A percentile compares a stretch with the other conserved stretches of the same genome.
phyloP scores from a whole-genome alignment of 2,797 vertebrate species.

The Pyrrhura leucotis region DNA sequence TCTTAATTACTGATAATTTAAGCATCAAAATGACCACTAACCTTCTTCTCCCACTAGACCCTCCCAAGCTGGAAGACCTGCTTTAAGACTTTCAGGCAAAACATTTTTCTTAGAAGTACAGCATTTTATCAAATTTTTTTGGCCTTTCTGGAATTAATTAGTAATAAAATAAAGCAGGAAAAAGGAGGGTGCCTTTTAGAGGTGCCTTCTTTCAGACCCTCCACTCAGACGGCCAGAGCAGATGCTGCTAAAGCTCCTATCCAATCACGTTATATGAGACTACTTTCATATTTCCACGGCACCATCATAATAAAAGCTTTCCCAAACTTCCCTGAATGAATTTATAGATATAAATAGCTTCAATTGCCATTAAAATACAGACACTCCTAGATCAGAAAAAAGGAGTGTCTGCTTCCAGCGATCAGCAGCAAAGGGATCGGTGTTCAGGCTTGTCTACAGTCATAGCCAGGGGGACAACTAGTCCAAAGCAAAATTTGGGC shows the following conservation, averaged over 20 bases:
- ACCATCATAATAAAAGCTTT: neutral
- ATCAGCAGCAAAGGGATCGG: rapidly evolving
- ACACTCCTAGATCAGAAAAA: rapidly evolving
- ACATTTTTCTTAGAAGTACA: neutral
- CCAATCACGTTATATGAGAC: neutral
- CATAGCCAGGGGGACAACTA: rapidly evolving
- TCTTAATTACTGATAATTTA: conserved; percentile 75
- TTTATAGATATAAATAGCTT: neutral
- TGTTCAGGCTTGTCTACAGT: neutral
- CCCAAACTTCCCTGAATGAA: neutral
- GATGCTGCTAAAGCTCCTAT: neutral
- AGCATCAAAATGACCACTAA: conserved; percentile 63
- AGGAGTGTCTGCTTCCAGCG: neutral
- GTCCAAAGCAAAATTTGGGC: neutral
- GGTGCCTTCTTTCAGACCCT: neutral
- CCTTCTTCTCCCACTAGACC: conserved; percentile 26
- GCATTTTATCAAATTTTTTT: conserved; percentile 26
- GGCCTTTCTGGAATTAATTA: conserved; percentile 62
- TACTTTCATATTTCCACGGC: neutral
- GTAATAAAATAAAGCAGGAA: conserved; percentile 51
- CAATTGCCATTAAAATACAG: neutral
- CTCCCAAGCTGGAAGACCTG: conserved; percentile 37
- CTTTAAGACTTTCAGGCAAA: neutral
- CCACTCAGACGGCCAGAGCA: neutral
- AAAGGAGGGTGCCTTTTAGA: neutral